These are phyloP conservation scores for Melolontha melolontha DNA, from an alignment of 2,888 invertebrate species.

Conservation along the genomic window DNA sequence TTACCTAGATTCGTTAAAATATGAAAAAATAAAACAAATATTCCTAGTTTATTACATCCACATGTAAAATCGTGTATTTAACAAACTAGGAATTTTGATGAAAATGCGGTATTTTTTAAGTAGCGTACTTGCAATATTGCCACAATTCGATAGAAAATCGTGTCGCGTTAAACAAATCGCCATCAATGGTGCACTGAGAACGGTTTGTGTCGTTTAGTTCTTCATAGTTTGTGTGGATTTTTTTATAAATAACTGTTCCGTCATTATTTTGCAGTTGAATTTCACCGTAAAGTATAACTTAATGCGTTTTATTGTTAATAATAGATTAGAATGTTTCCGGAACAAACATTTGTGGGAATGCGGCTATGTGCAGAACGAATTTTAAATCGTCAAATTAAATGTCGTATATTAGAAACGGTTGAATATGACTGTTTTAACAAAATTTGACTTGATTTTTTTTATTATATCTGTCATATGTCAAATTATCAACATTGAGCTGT, in stretches of 20 bases:
- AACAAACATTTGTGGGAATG: slow-evolving; percentile 40
- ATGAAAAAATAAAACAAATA: no score
- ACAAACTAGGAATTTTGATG: no score
- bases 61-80: no score
- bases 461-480: slow-evolving; percentile 19
- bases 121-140: no score
- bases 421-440: slow-evolving; percentile 19
- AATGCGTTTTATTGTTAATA: slow-evolving; percentile 31
- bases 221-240: slow-evolving; percentile 3
- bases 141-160: no score
- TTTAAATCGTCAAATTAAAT: slow-evolving; percentile 35
- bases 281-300: slow-evolving; percentile 33
- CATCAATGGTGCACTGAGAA: no score
- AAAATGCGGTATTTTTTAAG: no score
- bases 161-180: no score
- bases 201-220: no score
- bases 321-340: slow-evolving; percentile 38
- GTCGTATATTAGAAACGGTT: slow-evolving; percentile 18
- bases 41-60: no score
- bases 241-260: slow-evolving; percentile 26
- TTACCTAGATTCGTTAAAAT: no score
- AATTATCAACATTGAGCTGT: background rate
- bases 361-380: slow-evolving; percentile 42
- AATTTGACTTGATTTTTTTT: slow-evolving; percentile 5
- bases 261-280: slow-evolving; percentile 33